Evolutionary conservation across 2,797 vertebrate species (phyloP), one percentile per base, ranked within the genome.

Genomic region (Mallotus villosus): DNA sequence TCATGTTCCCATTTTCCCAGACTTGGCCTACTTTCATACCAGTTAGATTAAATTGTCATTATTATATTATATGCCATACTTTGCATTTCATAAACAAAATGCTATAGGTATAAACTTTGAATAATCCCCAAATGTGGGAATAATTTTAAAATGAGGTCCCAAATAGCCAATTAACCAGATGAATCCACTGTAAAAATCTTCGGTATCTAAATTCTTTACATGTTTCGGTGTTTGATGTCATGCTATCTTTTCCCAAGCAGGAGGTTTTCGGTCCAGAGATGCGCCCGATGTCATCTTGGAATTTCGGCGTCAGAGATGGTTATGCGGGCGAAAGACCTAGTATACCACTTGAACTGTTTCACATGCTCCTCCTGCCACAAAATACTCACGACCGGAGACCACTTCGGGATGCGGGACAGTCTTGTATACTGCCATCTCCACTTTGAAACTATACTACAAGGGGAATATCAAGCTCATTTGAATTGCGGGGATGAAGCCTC

Each of bases 271-370:
- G 95, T 96, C 78, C 95, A 96, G 90, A 93, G 95, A 83, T 96
- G 95, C 53, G 95, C 95, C 75, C 93, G 95, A 27, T 95, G 95
- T 87, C 95, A 96, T 84, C 88, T 96, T 82, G 95, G 95, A 76
- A 96, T 96, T 90, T 96, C 95, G 37, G 94, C 95, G 68, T 95
- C 95, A 59, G 95, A 96, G 86, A 96, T 96, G 95, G 95, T 96
- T 85, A 96, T 96, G 95, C 92, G 95, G 7, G 95, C 95, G 70
- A 91, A 95, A 86, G 95, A 96, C 83, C 90, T 94, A 89, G 95
- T 96, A 69, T 96, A 95, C 86, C 95, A 96, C 88, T 91, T 96
- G 90, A 95, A 95, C 66, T 96, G 95, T 84, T 96, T 96, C 89
- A 96, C 94, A 69, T 96, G 95, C 84, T 94, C 94, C 78, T 95